A percentile compares a stretch with the other conserved stretches of the same genome.
Evolutionary conservation across 2,113 vertebrate species (phyloP).

Genomic region (Acrocephalus arundinaceus): DNA sequence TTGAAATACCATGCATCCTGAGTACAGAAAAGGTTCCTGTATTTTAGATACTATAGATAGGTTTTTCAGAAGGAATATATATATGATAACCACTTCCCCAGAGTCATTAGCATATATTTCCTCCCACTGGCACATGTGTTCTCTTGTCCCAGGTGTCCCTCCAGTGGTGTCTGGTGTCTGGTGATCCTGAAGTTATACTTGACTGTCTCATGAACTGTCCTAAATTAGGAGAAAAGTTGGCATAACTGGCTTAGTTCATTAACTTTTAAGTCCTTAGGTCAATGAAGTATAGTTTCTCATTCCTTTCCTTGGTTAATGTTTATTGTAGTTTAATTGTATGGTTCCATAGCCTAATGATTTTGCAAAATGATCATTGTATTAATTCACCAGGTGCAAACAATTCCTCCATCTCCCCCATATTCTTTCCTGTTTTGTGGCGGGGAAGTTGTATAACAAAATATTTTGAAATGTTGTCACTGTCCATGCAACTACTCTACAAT

Average conservation of each 20-base stretch:
- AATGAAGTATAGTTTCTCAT: not conserved
- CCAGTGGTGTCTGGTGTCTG: not conserved
- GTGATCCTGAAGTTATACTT: not conserved
- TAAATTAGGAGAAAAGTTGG: not conserved
- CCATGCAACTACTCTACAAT: not conserved
- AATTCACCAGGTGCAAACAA: not conserved
- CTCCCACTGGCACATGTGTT: fast-evolving
- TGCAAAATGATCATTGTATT: not conserved
- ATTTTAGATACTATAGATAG: not conserved
- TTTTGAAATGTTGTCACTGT: not conserved
- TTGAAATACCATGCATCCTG: not conserved
- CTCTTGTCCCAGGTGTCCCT: not conserved
- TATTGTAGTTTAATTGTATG: not conserved
- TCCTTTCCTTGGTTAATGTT: not conserved
- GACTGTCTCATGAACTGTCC: not conserved
- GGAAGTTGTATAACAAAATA: not conserved
- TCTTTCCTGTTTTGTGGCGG: not conserved
- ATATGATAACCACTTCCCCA: not conserved
- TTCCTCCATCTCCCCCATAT: not conserved
- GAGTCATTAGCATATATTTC: not conserved
- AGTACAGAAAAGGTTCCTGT: not conserved
- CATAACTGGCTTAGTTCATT: not conserved
- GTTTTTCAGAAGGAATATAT: not conserved
- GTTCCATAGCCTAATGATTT: not conserved
- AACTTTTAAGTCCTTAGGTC: not conserved